These are phyloP conservation scores for Cynocephalus volans DNA, from an alignment of 2,113 vertebrate species.

Conservation along the genomic window DNA sequence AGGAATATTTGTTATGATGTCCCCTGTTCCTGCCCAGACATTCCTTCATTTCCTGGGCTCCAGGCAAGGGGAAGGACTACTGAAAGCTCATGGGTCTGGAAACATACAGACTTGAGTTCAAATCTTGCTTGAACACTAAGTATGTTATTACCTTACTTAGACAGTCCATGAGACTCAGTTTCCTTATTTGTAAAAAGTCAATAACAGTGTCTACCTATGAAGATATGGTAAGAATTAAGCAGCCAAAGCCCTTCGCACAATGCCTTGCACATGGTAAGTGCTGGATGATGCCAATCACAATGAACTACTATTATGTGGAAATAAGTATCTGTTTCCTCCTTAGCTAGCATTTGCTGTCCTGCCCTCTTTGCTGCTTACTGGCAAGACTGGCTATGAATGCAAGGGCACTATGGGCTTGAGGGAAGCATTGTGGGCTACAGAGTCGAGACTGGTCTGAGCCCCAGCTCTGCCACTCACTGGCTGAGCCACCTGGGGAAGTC, in stretches of 20 bases:
- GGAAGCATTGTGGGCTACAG: not conserved
- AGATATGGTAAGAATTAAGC: not conserved
- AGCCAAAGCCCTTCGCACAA: not conserved
- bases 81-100: not conserved
- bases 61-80: not conserved
- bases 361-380: not conserved
- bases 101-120: not conserved
- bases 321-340: not conserved
- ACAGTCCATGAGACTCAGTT: not conserved
- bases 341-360: not conserved
- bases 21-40: not conserved
- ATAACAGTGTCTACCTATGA: not conserved
- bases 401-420: not conserved
- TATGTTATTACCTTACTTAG: not conserved
- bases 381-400: not conserved
- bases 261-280: not conserved
- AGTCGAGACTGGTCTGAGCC: not conserved
- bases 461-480: not conserved
- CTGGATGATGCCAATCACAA: not conserved
- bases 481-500: not conserved
- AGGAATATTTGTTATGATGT: not conserved
- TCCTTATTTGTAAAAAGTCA: constrained; percentile 44
- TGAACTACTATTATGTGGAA: not conserved
- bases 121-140: not conserved
- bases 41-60: constrained; percentile 10